Conservation (phyloP, 2,797 vertebrate species). For the Eutrigla gurnardus region DNA sequence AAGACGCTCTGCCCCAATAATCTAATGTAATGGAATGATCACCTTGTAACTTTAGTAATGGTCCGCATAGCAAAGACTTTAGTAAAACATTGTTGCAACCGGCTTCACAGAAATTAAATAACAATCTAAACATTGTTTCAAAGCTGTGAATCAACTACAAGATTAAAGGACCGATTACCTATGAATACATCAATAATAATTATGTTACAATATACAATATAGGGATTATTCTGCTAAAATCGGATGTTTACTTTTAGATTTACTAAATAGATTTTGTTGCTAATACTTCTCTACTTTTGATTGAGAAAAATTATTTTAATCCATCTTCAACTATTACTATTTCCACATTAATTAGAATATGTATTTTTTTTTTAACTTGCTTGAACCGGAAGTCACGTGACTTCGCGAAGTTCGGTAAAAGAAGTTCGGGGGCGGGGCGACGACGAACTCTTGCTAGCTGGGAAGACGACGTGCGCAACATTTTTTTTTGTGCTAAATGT, state of each 20-base stretch:
- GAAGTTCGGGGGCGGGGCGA: fast-evolving
- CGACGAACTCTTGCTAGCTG: too few relatives aligned
- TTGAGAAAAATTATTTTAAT: not conserved
- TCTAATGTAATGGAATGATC: too few relatives aligned
- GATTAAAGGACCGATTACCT: not conserved
- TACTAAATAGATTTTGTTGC: not conserved
- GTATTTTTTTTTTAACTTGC: not conserved
- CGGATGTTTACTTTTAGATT: not conserved
- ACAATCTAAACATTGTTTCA: too few relatives aligned
- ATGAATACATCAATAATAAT: not conserved
- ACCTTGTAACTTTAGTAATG: not conserved
- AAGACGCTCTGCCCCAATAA: too few relatives aligned
- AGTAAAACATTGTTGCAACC: too few relatives aligned
- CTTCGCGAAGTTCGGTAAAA: not conserved
- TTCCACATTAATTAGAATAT: too few relatives aligned
- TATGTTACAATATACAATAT: not conserved
- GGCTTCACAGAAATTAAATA: too few relatives aligned
- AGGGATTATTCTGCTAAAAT: not conserved
- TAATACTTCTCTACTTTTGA: not conserved
- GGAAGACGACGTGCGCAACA: too few relatives aligned
- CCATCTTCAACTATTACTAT: not conserved
- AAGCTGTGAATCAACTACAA: not conserved
- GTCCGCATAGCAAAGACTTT: not conserved
- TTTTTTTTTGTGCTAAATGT: too few relatives aligned
- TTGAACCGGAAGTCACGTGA: not conserved